A percentile compares a stretch with the other conserved stretches of the same genome.
Evolutionary conservation across 2,888 invertebrate genomes (phyloP).

Genomic region (Monochamus alternatus): DNA sequence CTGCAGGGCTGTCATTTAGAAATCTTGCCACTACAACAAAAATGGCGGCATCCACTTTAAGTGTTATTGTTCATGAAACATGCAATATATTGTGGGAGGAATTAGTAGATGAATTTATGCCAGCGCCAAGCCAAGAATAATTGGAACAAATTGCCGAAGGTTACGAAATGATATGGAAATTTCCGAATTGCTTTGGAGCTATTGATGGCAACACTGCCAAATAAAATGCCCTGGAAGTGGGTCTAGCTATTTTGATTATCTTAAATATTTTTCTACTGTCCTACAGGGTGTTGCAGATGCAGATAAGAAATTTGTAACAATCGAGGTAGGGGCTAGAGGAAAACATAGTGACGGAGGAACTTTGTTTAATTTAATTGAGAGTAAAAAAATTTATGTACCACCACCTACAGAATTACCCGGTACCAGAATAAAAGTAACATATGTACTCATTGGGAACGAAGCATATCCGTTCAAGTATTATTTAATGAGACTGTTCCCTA

Average conservation of each 20-base stretch:
- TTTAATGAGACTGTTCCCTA: no score
- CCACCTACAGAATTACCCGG: no score
- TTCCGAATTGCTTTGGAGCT: slow-evolving; percentile 32
- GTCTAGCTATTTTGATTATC: slow-evolving; percentile 33
- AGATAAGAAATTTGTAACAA: slow-evolving; percentile 33
- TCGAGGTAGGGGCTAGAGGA: slow-evolving; percentile 30
- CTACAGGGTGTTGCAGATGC: slow-evolving; percentile 35
- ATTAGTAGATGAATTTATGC: slow-evolving; percentile 14
- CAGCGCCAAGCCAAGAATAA: slow-evolving; percentile 13
- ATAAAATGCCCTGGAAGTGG: slow-evolving; percentile 19
- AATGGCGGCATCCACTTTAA: not conserved
- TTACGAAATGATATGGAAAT: slow-evolving; percentile 18
- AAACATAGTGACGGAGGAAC: slow-evolving; percentile 29
- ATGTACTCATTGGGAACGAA: no score
- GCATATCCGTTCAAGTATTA: no score
- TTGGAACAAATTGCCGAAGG: not conserved
- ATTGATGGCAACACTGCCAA: slow-evolving; percentile 24
- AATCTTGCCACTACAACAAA: no score
- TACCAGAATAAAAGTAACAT: no score
- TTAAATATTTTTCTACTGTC: slow-evolving; percentile 34
- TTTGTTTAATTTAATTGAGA: slow-evolving; percentile 24
- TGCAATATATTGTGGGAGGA: slow-evolving; percentile 10
- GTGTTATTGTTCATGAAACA: slow-evolving; percentile 5
- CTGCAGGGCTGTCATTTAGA: no score
- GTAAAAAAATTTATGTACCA: slow-evolving; percentile 2